Conservation (phyloP, 2,888 invertebrate species). For the Callosobruchus maculatus region DNA sequence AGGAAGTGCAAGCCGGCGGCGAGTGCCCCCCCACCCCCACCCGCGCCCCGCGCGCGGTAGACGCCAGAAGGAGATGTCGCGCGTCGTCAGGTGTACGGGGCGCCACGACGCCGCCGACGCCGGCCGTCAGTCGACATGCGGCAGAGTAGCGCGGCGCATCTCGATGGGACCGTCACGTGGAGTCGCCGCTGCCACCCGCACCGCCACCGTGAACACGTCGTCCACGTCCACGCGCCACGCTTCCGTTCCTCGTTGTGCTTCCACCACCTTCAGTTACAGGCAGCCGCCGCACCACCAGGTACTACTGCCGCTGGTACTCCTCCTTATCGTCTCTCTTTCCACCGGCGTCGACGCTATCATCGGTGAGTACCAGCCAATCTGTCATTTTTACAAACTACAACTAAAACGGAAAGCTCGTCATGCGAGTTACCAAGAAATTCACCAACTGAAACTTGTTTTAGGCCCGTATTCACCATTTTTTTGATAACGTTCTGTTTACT, state of each 20-base stretch:
- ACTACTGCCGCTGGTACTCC: conserved; percentile 8
- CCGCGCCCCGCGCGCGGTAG: conserved; percentile 13
- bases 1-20: neutral
- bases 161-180: conserved; percentile 29
- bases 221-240: conserved; percentile 13
- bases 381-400: too few relatives aligned
- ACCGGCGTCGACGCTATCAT: too few relatives aligned
- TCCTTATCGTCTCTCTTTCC: too few relatives aligned
- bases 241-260: conserved; percentile 10
- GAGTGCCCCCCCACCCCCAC: neutral
- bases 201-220: too few relatives aligned
- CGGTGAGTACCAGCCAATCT: too few relatives aligned
- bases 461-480: too few relatives aligned
- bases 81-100: conserved; percentile 2
- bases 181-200: conserved; percentile 13
- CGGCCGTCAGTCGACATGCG: conserved; percentile 37
- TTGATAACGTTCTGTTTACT: too few relatives aligned
- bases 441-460: too few relatives aligned
- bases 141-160: conserved; percentile 29
- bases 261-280: conserved; percentile 6
- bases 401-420: too few relatives aligned
- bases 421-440: too few relatives aligned
- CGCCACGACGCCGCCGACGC: conserved; percentile 7
- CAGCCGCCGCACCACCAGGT: too few relatives aligned
- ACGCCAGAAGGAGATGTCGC: conserved; percentile 16